phyloP scores from a whole-genome alignment of 1,140 invertebrate species.

The Goniozus legneri region DNA sequence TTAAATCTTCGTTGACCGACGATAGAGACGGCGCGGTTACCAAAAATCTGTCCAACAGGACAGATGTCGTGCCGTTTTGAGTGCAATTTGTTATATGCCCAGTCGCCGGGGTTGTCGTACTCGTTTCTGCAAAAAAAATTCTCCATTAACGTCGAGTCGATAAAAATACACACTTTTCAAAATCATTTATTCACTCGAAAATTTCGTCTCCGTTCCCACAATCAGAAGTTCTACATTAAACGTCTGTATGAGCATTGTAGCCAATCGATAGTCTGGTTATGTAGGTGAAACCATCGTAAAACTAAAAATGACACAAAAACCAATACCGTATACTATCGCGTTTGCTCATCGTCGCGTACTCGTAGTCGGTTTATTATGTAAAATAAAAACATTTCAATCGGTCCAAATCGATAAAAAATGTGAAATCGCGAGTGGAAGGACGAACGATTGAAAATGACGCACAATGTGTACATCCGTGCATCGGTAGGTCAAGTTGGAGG shows the following conservation, averaged over 20 bases:
- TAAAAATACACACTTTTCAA: no score
- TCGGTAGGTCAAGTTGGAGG: neutral
- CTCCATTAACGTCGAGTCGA: no score
- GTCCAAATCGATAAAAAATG: neutral
- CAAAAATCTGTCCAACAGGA: constrained; percentile 32
- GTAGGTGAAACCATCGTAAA: no score
- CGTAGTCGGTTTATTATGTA: neutral
- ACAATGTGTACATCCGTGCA: neutral
- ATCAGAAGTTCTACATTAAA: no score
- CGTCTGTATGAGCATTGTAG: no score
- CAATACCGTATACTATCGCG: no score
- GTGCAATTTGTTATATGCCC: constrained; percentile 30
- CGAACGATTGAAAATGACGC: neutral
- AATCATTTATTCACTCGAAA: no score
- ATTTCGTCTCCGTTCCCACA: no score
- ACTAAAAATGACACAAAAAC: no score
- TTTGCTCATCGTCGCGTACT: neutral
- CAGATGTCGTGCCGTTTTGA: constrained; percentile 28
- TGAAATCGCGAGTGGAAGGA: neutral
- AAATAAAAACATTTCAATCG: neutral
- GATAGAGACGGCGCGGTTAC: constrained; percentile 40
- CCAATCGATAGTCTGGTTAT: no score
- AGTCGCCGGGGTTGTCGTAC: constrained; percentile 22
- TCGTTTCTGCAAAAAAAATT: constrained; percentile 21
- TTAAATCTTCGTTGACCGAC: constrained; percentile 44